Evolutionary conservation across 2,888 invertebrate genomes (phyloP), one percentile per base, ranked within the genome.

Genomic region (Lithodes maja): DNA sequence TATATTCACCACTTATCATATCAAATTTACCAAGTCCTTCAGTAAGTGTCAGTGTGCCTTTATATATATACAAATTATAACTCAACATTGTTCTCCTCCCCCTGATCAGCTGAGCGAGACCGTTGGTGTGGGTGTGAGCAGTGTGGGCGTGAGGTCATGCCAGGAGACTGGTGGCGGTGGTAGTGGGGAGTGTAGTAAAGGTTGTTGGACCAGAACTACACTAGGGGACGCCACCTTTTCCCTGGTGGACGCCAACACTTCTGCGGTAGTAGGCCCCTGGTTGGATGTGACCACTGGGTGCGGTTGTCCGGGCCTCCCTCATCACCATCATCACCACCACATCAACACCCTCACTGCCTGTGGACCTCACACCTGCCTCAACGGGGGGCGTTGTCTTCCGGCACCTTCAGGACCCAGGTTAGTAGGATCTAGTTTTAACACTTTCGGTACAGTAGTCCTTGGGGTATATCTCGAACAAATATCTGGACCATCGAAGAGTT

Each of bases 331-430:
- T 33, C 33, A 33, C 33, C 5, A 82, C n/a, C 9, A 50, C 80
- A 1, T 55, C 68, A 2, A 52, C 49, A n/a, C 74, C 55, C 50
- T 55, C 53, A 9, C 68, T 17, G 69, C 92, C 2, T 95, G 95
- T 90, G 89, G 92, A 5, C 92, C 93, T 3, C 93, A 93, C 85
- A 92, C 93, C 71, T 91, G 91, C 55, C 84, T 91, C 61, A 91
- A 91, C 53, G 89, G 91, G 7, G 91, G 91, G n/a, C 86, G 86
- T 1, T 91, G 91, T 61, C n/a, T 89, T 9, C 91, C 89, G 0
- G 75, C 86, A 5, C 54, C 69, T 52, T 15, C 83, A 50, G 79
- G 84, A 12, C 75, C 69, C 50, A 85, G 82, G 83, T 86, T 49
- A 61, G 81, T 82, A n/a, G 33, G 33, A 33, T 33, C 33, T 33